phyloP scores from a whole-genome alignment of 2,888 invertebrate species.

The Leptinotarsa haldemani region DNA sequence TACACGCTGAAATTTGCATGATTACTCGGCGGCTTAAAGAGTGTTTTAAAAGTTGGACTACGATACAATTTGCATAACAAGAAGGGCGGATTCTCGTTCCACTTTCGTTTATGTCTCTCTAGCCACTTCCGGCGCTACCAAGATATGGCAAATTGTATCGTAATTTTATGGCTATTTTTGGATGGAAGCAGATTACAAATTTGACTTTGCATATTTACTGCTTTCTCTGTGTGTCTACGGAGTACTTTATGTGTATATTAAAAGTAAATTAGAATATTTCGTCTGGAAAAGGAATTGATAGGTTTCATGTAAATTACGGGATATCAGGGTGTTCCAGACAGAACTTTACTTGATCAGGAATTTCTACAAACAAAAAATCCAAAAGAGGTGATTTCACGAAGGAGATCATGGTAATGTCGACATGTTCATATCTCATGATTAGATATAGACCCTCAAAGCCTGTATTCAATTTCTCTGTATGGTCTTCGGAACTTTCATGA shows the following conservation, averaged over 20 bases:
- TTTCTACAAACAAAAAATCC: too few species aligned
- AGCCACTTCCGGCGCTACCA: conserved; percentile 55
- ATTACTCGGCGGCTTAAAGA: conserved; percentile 61
- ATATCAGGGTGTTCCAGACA: not conserved
- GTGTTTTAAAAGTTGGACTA: conserved; percentile 65
- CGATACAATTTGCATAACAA: conserved; percentile 65
- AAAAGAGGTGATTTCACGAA: too few species aligned
- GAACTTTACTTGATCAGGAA: not conserved
- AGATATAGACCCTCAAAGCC: too few species aligned
- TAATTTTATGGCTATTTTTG: conserved; percentile 58
- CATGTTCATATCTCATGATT: too few species aligned
- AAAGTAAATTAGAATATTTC: conserved; percentile 4
- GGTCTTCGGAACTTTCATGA: too few species aligned
- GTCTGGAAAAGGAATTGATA: not conserved
- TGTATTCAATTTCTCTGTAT: too few species aligned
- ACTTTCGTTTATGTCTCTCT: conserved; percentile 62
- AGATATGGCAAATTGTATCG: conserved; percentile 62
- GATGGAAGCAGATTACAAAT: conserved; percentile 52
- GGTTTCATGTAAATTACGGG: not conserved
- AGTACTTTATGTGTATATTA: not conserved
- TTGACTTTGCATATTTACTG: conserved; percentile 49
- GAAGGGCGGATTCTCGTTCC: conserved; percentile 57
- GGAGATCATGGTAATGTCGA: too few species aligned
- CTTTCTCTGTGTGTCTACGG: not conserved
- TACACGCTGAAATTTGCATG: conserved; percentile 58